Evolutionary conservation across 2,113 vertebrate genomes (phyloP).

Genomic region (Struthio camelus): DNA sequence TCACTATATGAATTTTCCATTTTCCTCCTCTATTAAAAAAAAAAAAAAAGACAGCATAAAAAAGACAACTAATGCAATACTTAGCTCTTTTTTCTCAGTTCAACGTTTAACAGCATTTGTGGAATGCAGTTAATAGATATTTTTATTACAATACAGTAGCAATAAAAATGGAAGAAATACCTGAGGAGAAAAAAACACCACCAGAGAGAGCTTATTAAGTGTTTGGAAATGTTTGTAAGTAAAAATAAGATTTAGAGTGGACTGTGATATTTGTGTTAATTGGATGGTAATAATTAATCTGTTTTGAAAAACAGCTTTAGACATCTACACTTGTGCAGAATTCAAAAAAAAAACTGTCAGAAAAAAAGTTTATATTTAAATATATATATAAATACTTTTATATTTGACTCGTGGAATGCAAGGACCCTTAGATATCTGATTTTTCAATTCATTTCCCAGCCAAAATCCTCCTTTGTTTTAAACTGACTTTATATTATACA

Average conservation of each 20-base stretch:
- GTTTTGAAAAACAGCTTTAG: neutral
- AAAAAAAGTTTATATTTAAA: neutral
- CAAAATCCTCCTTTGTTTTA: neutral
- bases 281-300: neutral
- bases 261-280: neutral
- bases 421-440: neutral
- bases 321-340: neutral
- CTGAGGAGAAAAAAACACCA: neutral
- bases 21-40: neutral
- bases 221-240: neutral
- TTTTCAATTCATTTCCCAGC: neutral
- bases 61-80: neutral
- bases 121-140: neutral
- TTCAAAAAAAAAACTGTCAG: neutral
- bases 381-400: neutral
- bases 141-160: neutral
- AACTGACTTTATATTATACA: neutral
- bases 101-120: neutral
- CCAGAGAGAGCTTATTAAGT: neutral
- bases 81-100: neutral
- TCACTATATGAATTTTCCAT: neutral
- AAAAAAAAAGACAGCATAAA: neutral
- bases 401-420: neutral
- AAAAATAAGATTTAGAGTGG: neutral
- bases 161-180: neutral